phyloP scores from a whole-genome alignment of 2,113 vertebrate species.

The Pontoporia blainvillei region DNA sequence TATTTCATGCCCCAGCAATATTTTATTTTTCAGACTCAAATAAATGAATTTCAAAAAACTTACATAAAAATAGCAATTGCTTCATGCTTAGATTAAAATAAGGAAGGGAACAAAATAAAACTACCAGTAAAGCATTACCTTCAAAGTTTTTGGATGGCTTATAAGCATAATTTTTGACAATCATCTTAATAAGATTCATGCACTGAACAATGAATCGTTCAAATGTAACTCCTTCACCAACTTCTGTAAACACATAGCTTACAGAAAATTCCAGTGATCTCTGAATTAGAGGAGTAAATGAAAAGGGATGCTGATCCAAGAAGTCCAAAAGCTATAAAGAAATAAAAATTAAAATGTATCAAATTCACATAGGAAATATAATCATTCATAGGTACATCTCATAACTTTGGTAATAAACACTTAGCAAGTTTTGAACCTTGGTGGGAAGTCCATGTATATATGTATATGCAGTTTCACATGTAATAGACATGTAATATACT shows the following conservation, averaged over 20 bases:
- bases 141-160: constrained; percentile 96
- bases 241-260: constrained; percentile 94
- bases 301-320: constrained; percentile 93
- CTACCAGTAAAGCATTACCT: constrained; percentile 80
- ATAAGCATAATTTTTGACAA: constrained; percentile 97
- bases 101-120: not conserved
- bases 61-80: constrained; percentile 3
- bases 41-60: constrained; percentile 7
- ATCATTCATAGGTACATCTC: not conserved
- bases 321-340: constrained; percentile 92
- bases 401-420: not conserved
- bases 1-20: not conserved
- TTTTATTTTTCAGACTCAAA: constrained; percentile 29
- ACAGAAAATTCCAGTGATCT: constrained; percentile 95
- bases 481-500: not conserved
- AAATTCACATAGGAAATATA: not conserved
- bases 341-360: constrained; percentile 23
- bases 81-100: constrained; percentile 21
- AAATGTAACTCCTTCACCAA: constrained; percentile 92
- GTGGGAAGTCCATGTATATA: not conserved
- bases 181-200: constrained; percentile 99
- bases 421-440: not conserved
- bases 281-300: constrained; percentile 95
- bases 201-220: constrained; percentile 98
- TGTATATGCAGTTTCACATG: not conserved